Evolutionary conservation across 2,113 vertebrate species (phyloP), one percentile per base, ranked within the genome.

Genomic region (Galeopterus variegatus): DNA sequence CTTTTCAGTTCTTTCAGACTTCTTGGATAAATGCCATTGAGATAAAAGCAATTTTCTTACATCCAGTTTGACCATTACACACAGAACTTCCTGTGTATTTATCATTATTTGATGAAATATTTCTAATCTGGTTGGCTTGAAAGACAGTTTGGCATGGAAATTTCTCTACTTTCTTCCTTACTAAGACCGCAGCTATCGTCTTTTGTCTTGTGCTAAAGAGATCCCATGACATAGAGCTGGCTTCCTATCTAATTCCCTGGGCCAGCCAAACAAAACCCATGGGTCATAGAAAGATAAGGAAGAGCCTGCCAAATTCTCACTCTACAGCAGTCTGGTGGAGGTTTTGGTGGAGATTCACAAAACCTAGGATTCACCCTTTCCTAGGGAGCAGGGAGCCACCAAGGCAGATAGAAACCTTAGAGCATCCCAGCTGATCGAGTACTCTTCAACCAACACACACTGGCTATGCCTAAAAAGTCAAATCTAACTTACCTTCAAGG

Each of bases 21-120:
- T 72, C 54, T 80, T 83, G 33, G 45, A 13, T 12, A 92, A 88
- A 93, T 90, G 73, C n/a, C 41, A 48, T 23, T 58, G 41, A 52
- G 11, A 21, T 50, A 88, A 62, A 94, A 77, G 17, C 23, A 88
- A 80, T 93, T 95, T 89, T 90, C 73, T 81, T 89, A n/a, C 17
- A 91, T 69, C 31, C 31, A 56, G 52, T 92, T 86, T 90, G 41
- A 70, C 75, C 23, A 92, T 62, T 69, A 88, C 15, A 45, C 41
- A 54, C 15, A 93, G 62, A 95, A 64, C 5, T 75, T 73, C 15
- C 12, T 60, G 4, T 72, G 19, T 69, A 73, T 45, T 82, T 76
- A 62, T 33, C 36, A 84, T 67, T 85, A 94, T 93, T 77, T 45
- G 45, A 94, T 91, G 31, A 91, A 70, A 67, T 88, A 45, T 54